Evolutionary conservation across 2,113 vertebrate genomes (phyloP).

Genomic region (Corvus cornix): DNA sequence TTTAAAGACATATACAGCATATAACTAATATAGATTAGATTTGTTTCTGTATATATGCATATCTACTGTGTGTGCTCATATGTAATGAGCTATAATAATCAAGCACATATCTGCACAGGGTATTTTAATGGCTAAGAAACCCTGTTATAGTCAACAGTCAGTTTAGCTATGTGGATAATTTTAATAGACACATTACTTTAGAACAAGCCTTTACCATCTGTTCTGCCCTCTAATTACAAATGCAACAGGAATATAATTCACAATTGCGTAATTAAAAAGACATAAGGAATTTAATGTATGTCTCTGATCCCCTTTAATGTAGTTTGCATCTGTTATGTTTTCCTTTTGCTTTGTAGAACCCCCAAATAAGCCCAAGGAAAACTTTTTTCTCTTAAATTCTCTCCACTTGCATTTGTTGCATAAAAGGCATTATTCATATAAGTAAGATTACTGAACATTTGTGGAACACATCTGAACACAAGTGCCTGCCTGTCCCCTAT

Average conservation of each 20-base stretch:
- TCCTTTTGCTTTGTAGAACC: slow-evolving; percentile 31
- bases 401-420: not conserved
- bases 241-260: slow-evolving; percentile 77
- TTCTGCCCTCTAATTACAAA: slow-evolving; percentile 75
- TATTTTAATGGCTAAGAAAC: slow-evolving; percentile 60
- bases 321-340: slow-evolving; percentile 59
- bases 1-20: slow-evolving; percentile 57
- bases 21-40: slow-evolving; percentile 31
- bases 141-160: slow-evolving; percentile 58
- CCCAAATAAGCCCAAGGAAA: slow-evolving; percentile 15
- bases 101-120: slow-evolving; percentile 41
- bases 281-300: slow-evolving; percentile 74
- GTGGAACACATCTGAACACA: not conserved
- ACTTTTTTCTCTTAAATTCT: not conserved
- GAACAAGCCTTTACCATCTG: slow-evolving; percentile 77
- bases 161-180: slow-evolving; percentile 70
- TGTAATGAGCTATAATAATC: slow-evolving; percentile 68
- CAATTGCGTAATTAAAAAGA: slow-evolving; percentile 77
- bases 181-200: slow-evolving; percentile 74
- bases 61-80: slow-evolving; percentile 33
- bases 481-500: not conserved
- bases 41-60: not conserved
- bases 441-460: not conserved
- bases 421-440: not conserved
- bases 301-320: slow-evolving; percentile 67